A percentile compares a stretch with the other conserved stretches of the same genome.
These are phyloP conservation scores for Eulemur rubriventer DNA, from an alignment of 2,797 vertebrate genomes.

Conservation along the genomic window DNA sequence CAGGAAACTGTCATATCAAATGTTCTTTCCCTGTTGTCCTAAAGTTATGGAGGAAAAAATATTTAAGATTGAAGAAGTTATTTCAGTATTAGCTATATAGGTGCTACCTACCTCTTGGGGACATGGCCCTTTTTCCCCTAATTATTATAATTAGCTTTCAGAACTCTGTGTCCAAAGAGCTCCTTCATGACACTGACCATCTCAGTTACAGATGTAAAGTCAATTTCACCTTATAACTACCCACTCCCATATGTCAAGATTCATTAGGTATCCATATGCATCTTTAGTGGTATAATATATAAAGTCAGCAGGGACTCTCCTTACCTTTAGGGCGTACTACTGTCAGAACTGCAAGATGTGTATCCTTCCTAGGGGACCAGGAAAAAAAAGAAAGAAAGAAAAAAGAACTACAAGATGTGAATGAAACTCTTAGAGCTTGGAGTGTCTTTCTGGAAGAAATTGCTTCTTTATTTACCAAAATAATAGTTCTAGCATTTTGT, in stretches of 20 bases:
- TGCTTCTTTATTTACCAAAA: constrained; percentile 77
- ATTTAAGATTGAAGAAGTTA: background rate
- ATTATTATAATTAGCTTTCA: background rate
- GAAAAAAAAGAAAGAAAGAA: background rate
- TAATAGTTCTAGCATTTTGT: constrained; percentile 75
- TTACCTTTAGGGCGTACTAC: constrained; percentile 82
- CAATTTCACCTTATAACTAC: constrained; percentile 42
- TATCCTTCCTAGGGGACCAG: background rate
- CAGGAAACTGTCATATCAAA: background rate
- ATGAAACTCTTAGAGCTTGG: constrained; percentile 71
- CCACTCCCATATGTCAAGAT: constrained; percentile 59
- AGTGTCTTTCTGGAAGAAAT: constrained; percentile 74
- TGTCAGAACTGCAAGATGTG: constrained; percentile 71
- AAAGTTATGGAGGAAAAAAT: background rate
- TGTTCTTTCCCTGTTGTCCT: background rate
- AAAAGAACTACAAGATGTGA: constrained; percentile 71
- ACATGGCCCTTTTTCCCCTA: background rate
- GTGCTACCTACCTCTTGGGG: constrained; percentile 64
- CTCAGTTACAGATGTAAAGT: constrained; percentile 67
- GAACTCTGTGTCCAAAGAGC: constrained; percentile 42
- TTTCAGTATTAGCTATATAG: constrained; percentile 46
- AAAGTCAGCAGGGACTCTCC: constrained; percentile 75
- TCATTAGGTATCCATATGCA: constrained; percentile 69
- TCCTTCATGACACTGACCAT: constrained; percentile 63
- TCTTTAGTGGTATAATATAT: constrained; percentile 76